These are phyloP conservation scores for Alethe diademata DNA, from an alignment of 2,113 vertebrate species.

Conservation along the genomic window DNA sequence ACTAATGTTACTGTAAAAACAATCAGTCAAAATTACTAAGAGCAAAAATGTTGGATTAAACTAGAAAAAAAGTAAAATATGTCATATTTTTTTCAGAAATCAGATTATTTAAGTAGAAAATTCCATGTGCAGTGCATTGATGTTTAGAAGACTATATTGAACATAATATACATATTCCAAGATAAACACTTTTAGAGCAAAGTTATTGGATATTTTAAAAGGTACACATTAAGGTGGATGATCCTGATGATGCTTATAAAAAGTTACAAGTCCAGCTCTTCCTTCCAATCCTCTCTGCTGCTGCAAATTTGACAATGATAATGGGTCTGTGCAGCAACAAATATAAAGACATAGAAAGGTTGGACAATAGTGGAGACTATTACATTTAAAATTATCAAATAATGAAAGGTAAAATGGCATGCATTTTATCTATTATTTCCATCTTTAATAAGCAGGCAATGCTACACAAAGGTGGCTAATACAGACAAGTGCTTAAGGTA, in stretches of 20 bases:
- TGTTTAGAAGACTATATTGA: neutral
- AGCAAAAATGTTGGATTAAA: neutral
- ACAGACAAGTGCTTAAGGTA: neutral
- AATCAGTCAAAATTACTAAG: neutral
- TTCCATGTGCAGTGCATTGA: neutral
- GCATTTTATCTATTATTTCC: neutral
- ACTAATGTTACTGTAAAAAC: neutral
- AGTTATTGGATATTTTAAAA: neutral
- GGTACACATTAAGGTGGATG: neutral
- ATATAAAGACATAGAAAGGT: neutral
- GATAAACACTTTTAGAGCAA: neutral
- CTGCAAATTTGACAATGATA: neutral
- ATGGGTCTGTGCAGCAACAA: neutral
- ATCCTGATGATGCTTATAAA: neutral
- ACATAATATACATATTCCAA: neutral
- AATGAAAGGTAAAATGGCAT: neutral
- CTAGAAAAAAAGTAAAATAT: neutral
- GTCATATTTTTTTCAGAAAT: neutral
- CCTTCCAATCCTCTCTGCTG: neutral
- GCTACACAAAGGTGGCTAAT: neutral
- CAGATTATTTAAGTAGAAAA: neutral
- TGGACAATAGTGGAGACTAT: neutral
- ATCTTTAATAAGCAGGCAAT: neutral
- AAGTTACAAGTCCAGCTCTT: neutral
- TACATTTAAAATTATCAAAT: neutral